Base-by-base conservation (phyloP, 2,113 vertebrate species). In the Crotalus horridus region DNA sequence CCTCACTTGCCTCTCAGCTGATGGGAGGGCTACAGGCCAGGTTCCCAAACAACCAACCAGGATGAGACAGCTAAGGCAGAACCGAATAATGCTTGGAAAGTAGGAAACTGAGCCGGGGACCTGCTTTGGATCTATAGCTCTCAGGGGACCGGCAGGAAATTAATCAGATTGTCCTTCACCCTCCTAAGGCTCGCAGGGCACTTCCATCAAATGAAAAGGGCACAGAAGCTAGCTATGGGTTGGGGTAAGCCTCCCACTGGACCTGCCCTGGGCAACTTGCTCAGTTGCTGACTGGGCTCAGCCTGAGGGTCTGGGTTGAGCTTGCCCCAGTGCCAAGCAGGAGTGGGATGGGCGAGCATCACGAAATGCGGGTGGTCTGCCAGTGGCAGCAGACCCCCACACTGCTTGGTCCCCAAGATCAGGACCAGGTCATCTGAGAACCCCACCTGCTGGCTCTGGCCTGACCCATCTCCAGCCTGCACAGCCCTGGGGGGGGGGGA, bases 291-390 rank as follows among this genome's bases (percentile, higher is more conserved):
- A 6, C n/a, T 17, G 64, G 64, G 11, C 29, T 69, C 29, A 0
- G 11, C 12, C 15, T 15, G 29, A 69, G 64, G 61, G 61, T 11
- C 61, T 5, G 61, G 61, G 9, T n/a, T 6, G 29, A 69, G 12
- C 12, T n/a, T 29, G 59, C 12, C 64, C 64, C n/a, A 69, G 2
- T 0, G 11, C 61, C 61, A n/a, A n/a, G 29, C 29, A 29, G 64
- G 29, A n/a, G 29, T 15, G 64, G 29, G n/a, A n/a, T 15, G 64
- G 61, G 64, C 4, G 11, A n/a, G 29, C 64, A 15, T 12, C 29
- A 4, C 5, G 12, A n/a, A 15, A 15, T 1, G 4, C 11, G 0
- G 1, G 64, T 6, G 11, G 64, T 69, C 64, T 5, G 1, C 29
- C 61, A n/a, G 12, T 15, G 29, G 64, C 64, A n/a, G 64, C 29